A percentile compares a stretch with the other conserved stretches of the same genome.
phyloP scores from a whole-genome alignment of 2,888 invertebrate genomes.

The Ophion obscuratus region DNA sequence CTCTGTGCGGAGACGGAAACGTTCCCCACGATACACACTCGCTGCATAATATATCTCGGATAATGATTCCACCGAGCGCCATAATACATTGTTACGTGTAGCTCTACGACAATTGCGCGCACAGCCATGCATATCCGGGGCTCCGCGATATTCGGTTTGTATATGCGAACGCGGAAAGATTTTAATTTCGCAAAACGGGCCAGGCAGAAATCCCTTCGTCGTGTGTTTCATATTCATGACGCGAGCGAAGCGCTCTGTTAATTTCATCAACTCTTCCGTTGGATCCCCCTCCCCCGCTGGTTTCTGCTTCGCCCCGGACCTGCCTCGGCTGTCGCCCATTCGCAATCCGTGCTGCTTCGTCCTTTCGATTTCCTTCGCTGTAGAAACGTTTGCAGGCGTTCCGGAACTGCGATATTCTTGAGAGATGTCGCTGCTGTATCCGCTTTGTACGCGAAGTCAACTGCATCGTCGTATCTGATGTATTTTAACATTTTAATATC shows the following conservation, averaged over 20 bases:
- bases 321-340: neutral
- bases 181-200: slow-evolving; percentile 69
- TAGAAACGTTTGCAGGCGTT: slow-evolving; percentile 30
- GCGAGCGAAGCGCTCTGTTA: slow-evolving; percentile 71
- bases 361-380: slow-evolving; percentile 30
- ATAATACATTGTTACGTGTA: slow-evolving; percentile 32
- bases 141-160: slow-evolving; percentile 28
- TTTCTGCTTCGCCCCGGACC: slow-evolving; percentile 36
- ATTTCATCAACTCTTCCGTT: slow-evolving; percentile 71
- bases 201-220: slow-evolving; percentile 63
- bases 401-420: slow-evolving; percentile 58
- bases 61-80: slow-evolving; percentile 16
- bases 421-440: neutral
- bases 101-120: neutral
- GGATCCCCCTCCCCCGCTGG: slow-evolving; percentile 49
- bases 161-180: slow-evolving; percentile 60
- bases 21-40: slow-evolving; percentile 19
- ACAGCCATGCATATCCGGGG: slow-evolving; percentile 22
- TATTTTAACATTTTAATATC: too few species aligned
- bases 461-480: too few species aligned
- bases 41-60: slow-evolving; percentile 16
- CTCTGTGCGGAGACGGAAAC: neutral
- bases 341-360: neutral
- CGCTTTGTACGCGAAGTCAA: too few species aligned
- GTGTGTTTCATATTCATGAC: slow-evolving; percentile 75